Conservation (phyloP, 2,797 vertebrate species). For the Notolabrus celidotus region DNA sequence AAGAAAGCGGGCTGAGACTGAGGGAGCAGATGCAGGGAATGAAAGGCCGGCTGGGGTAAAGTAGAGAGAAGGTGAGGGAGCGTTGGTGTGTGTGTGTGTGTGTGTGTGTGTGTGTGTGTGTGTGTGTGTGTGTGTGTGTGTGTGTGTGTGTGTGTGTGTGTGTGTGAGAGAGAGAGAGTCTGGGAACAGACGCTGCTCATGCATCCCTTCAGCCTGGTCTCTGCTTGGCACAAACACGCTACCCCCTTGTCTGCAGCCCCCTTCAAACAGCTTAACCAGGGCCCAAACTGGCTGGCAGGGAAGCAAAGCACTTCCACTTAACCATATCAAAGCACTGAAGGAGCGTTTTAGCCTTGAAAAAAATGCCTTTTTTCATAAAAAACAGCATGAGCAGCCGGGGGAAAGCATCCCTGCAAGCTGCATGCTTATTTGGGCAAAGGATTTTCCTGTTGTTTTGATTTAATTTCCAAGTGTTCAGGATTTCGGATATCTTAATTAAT, state of each 20-base stretch:
- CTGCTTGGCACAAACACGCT: conserved; percentile 64
- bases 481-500: conserved; percentile 16
- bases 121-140: neutral
- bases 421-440: conserved; percentile 10
- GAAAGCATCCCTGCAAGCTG: conserved; percentile 14
- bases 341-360: conserved; percentile 49
- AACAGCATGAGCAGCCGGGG: conserved; percentile 34
- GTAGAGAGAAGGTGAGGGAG: conserved; percentile 58
- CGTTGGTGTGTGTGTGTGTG: conserved; percentile 22
- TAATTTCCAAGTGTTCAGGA: conserved; percentile 17
- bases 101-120: neutral
- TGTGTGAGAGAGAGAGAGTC: conserved; percentile 43
- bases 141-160: too few species aligned
- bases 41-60: conserved; percentile 64
- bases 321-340: conserved; percentile 79
- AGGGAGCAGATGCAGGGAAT: conserved; percentile 63
- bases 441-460: conserved; percentile 39
- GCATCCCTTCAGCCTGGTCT: conserved; percentile 62
- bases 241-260: conserved; percentile 52
- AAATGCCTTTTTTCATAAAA: conserved; percentile 17
- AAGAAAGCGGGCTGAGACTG: conserved; percentile 23
- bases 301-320: conserved; percentile 77
- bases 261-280: conserved; percentile 68
- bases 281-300: conserved; percentile 72
- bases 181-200: conserved; percentile 66